Base-by-base conservation (phyloP, 2,888 invertebrate species). In the Phaedon cochleariae region DNA sequence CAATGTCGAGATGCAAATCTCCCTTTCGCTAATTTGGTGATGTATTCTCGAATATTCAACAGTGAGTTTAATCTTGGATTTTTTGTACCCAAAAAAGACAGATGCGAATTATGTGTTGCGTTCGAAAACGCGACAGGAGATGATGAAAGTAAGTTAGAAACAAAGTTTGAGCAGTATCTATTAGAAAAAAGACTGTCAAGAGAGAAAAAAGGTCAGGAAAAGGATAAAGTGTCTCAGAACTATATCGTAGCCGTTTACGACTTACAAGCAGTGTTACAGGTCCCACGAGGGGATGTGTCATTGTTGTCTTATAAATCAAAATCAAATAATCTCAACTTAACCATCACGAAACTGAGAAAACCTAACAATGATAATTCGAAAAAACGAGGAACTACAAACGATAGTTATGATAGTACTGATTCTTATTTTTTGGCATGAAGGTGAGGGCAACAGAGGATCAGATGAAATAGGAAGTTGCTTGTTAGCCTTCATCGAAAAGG, bases 381-480 rank as follows among this genome's bases (percentile, higher is more conserved):
- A n/a, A n/a, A n/a, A n/a, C n/a, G n/a, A n/a, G n/a, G n/a, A n/a
- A n/a, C n/a, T n/a, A n/a, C n/a, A n/a, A n/a, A n/a, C n/a, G n/a
- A n/a, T n/a, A n/a, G n/a, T n/a, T n/a, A n/a, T n/a, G n/a, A n/a
- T n/a, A n/a, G n/a, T n/a, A n/a, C n/a, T n/a, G n/a, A n/a, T n/a
- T n/a, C n/a, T n/a, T n/a, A n/a, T n/a, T n/a, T n/a, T n/a, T n/a
- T n/a, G n/a, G n/a, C n/a, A n/a, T n/a, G n/a, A n/a, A n/a, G n/a
- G n/a, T n/a, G n/a, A n/a, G n/a, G n/a, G n/a, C n/a, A n/a, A n/a
- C n/a, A n/a, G n/a, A n/a, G n/a, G n/a, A n/a, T n/a, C n/a, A 80
- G 75, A 76, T 53, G 78, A 79, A 66, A 76, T 81, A 49, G 80
- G 70, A 22, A 76, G 74, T 18, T 80, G 79, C 63, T 72, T 81